phyloP scores from a whole-genome alignment of 2,888 invertebrate species.

The Diadromus collaris region DNA sequence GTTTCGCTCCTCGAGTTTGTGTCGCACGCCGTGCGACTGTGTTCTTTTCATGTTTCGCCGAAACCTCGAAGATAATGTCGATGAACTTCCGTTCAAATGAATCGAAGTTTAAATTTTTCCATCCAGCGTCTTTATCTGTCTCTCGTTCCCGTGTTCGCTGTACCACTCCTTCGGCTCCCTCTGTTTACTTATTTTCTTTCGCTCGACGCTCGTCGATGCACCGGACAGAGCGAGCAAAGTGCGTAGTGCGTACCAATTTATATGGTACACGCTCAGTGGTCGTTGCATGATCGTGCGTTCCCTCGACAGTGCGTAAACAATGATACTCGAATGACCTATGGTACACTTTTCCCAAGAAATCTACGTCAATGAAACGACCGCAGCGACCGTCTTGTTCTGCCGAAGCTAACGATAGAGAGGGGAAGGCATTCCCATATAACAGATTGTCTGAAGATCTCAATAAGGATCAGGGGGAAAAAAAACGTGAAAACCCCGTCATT shows the following conservation, averaged over 20 bases:
- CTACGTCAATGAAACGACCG: slow-evolving; percentile 39
- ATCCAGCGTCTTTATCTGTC: not conserved
- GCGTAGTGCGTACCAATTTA: not conserved
- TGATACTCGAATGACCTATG: not conserved
- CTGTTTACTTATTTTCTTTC: not conserved
- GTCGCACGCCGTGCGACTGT: not conserved
- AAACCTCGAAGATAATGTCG: not conserved
- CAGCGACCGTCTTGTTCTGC: not conserved
- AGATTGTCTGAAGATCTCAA: not conserved
- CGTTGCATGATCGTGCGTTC: not conserved
- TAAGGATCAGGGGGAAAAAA: not conserved
- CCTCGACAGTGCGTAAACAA: not conserved
- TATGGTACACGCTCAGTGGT: not conserved
- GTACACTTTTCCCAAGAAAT: slow-evolving; percentile 35
- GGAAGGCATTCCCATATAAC: not conserved
- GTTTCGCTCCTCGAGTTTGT: not conserved
- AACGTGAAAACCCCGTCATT: not conserved
- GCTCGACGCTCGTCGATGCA: not conserved
- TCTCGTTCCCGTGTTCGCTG: not conserved
- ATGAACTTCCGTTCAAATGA: not conserved
- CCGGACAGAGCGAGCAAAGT: not conserved
- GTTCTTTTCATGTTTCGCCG: not conserved
- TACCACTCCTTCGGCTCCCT: not conserved
- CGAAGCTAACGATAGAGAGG: not conserved
- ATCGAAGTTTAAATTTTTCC: not conserved